Base-by-base conservation (phyloP, 2,797 vertebrate species). In the Choloepus didactylus region DNA sequence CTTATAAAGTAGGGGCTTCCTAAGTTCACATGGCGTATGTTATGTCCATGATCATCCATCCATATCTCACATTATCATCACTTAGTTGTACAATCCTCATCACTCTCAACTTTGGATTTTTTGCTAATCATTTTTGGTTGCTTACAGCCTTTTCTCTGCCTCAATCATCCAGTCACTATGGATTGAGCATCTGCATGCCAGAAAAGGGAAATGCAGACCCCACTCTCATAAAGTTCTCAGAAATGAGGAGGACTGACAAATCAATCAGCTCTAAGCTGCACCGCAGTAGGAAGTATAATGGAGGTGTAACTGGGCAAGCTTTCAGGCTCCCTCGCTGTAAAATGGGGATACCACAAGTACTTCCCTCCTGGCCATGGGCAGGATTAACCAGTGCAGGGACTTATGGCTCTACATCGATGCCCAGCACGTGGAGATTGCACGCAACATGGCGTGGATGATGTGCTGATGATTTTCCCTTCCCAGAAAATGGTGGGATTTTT, bases 221-320 rank as follows among this genome's bases (percentile, higher is more conserved):
- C 21, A 5, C 31, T n/a, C 46, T n/a, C 3, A 19, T 7, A 49
- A 54, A 14, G 51, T 12, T 38, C 25, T 21, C 27, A 41, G 73
- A 31, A 9, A 10, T 3, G 62, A 62, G 49, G 27, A 38, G 41
- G 51, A 21, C 11, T 0, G 16, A 35, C 16, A 64, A 3, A 2
- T 9, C n/a, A 8, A 10, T 44, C 62, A 41, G 27, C 6, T 6
- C 2, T 3, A 23, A 7, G 64, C 27, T 31, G 5, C 2, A 0
- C 35, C 21, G 9, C 6, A 0, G 0, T 2, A 6, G 23, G 60
- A 9, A 3, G 19, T 27, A 8, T 2, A 21, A 15, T 10, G 2
- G 44, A 6, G 25, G 72, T 1, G 3, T n/a, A 10, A 27, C 4
- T 0, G 11, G 66, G 25, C 29, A 27, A 51, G 9, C 0, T 14